Evolutionary conservation across 1,140 invertebrate species (phyloP).

Genomic region (Sinonovacula constricta): DNA sequence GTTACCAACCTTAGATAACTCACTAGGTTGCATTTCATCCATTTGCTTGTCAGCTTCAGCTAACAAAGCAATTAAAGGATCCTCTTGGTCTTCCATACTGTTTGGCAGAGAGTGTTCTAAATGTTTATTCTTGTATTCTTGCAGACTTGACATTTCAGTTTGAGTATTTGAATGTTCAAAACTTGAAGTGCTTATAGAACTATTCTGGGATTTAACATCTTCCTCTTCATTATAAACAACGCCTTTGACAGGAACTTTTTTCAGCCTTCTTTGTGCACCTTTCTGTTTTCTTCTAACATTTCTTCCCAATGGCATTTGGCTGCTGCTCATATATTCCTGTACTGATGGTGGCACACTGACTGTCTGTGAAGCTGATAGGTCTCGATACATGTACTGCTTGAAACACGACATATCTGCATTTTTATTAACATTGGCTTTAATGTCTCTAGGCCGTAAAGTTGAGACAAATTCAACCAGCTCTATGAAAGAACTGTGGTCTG

Average conservation of each 20-base stretch:
- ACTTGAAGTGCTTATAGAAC: too few species aligned
- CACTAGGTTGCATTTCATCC: too few species aligned
- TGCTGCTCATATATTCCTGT: slow-evolving; percentile 25
- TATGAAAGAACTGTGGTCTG: slow-evolving; percentile 77
- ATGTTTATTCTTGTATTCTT: too few species aligned
- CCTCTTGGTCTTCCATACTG: too few species aligned
- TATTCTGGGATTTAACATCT: too few species aligned
- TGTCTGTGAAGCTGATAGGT: not conserved
- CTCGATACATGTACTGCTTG: slow-evolving; percentile 50
- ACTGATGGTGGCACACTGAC: slow-evolving; percentile 25
- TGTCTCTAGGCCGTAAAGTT: slow-evolving; percentile 66
- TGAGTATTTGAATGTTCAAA: too few species aligned
- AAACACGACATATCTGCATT: slow-evolving; percentile 71
- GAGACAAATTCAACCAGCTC: slow-evolving; percentile 77
- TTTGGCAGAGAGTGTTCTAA: too few species aligned
- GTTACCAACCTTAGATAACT: too few species aligned
- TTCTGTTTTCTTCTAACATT: slow-evolving; percentile 7
- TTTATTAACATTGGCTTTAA: slow-evolving; percentile 75
- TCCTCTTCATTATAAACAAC: too few species aligned
- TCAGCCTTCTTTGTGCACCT: not conserved
- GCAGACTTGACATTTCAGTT: too few species aligned
- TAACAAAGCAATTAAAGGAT: too few species aligned
- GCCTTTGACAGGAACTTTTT: slow-evolving; percentile 11
- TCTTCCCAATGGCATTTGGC: not conserved
- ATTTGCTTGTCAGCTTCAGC: too few species aligned